phyloP scores from a whole-genome alignment of 2,113 vertebrate species.

The Myanophis thanlyinensis region DNA sequence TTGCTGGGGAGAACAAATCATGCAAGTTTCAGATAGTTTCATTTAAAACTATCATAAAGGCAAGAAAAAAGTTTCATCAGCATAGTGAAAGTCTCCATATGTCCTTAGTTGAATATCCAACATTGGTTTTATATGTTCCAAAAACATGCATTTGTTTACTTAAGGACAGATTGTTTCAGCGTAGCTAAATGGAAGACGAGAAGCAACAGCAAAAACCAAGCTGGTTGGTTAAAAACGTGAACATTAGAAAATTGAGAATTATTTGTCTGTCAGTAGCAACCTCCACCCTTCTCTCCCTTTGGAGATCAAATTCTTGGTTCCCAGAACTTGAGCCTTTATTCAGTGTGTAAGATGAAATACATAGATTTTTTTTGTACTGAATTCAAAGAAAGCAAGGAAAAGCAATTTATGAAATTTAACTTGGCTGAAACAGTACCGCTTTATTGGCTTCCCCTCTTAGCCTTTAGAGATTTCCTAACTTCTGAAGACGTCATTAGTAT shows the following conservation, averaged over 20 bases:
- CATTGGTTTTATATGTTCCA: background rate
- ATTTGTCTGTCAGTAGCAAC: conserved; percentile 27
- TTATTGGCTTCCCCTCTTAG: conserved; percentile 56
- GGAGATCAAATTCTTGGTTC: conserved; percentile 59
- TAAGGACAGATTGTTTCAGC: conserved; percentile 9
- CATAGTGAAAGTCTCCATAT: background rate
- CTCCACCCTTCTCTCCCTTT: conserved; percentile 49
- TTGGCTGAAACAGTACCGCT: conserved; percentile 56
- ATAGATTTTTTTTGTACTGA: conserved; percentile 37
- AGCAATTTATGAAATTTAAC: conserved; percentile 72
- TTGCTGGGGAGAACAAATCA: background rate
- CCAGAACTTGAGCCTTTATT: conserved; percentile 41
- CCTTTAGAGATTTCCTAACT: conserved; percentile 68
- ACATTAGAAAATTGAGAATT: conserved; percentile 44
- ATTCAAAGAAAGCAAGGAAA: conserved; percentile 65
- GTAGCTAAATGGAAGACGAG: conserved; percentile 30
- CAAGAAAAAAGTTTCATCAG: background rate
- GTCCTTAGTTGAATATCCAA: background rate
- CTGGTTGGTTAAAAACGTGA: conserved; percentile 42
- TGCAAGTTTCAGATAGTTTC: background rate
- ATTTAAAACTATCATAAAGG: background rate
- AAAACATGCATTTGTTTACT: background rate
- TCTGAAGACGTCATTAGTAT: conserved; percentile 63
- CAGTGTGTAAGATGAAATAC: conserved; percentile 50
- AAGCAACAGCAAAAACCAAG: conserved; percentile 9